Base-by-base conservation (phyloP, 2,888 invertebrate genomes). In the Athrips mouffetella region DNA sequence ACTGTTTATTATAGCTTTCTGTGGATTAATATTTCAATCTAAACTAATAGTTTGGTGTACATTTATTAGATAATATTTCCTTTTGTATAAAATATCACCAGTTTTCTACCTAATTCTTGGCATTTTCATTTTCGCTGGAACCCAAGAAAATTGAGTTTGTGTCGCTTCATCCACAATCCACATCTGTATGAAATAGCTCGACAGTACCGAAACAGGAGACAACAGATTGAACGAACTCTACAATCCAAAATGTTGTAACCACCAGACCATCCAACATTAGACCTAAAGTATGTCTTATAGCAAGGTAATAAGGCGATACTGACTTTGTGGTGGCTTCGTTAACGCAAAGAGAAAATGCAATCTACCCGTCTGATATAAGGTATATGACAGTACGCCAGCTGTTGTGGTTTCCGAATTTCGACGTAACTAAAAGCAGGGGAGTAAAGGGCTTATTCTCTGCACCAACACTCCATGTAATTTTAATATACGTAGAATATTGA, bases 401-500 rank as follows among this genome's bases (percentile, higher is more conserved):
- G 87, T 77, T 84, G 85, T 66, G 87, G 86, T 83, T 73, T 76
- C 66, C 73, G 73, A 84, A 82, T 84, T 84, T 83, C 75, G 65
- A 68, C 70, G 74, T 75, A 78, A 81, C 83, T 85, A 80, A 82
- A 81, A 84, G 80, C 83, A 76, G 52, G 58, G 68, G 75, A 74
- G 78, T 78, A 70, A 69, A 65, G 68, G 63, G 27, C 27, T 27
- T 67, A 48, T 33, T 18, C 29, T 29, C 42, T 41, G 37, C 21
- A 20, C 18, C 18, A 7, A 20, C 18, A 18, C 10, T 8, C 8
- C n/a, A 15, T 18, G 20, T 37, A 18, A 37, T 20, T 37, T 37
- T 10, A 37, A n/a, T 31, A 3, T 31, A 31, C 11, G 8, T 18
- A 35, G 6, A 35, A 35, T 18, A 2, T 3, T 8, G 16, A 16